A percentile compares a stretch with the other conserved stretches of the same genome.
Conservation (phyloP, 2,888 invertebrate species). For the Drosophila rubida region DNA sequence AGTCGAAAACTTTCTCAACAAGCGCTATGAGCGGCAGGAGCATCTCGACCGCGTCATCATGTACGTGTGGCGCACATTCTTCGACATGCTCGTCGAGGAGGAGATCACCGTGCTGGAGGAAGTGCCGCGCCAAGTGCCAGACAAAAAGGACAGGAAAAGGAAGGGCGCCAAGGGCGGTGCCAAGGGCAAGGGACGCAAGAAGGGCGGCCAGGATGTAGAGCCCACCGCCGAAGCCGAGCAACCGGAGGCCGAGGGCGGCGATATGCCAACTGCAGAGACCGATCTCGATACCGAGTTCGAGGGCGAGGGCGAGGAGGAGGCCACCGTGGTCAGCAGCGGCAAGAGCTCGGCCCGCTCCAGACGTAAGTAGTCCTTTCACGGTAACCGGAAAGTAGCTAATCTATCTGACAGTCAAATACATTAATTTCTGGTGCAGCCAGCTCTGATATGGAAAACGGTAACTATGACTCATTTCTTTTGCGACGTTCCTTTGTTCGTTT, state of each 20-base stretch:
- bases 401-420: slow-evolving; percentile 22
- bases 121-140: slow-evolving; percentile 84
- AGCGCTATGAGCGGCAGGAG: slow-evolving; percentile 85
- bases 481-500: slow-evolving; percentile 37
- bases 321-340: slow-evolving; percentile 64
- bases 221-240: slow-evolving; percentile 34
- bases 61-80: slow-evolving; percentile 89
- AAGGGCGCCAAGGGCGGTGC: slow-evolving; percentile 53
- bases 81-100: slow-evolving; percentile 90
- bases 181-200: slow-evolving; percentile 51
- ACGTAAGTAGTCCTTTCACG: slow-evolving; percentile 55
- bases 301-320: slow-evolving; percentile 67
- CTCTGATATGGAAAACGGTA: slow-evolving; percentile 84
- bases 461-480: slow-evolving; percentile 54
- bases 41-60: slow-evolving; percentile 87
- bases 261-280: slow-evolving; percentile 41
- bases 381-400: not conserved
- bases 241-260: slow-evolving; percentile 43
- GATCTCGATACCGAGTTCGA: slow-evolving; percentile 64
- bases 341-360: slow-evolving; percentile 73
- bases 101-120: slow-evolving; percentile 90
- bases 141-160: slow-evolving; percentile 79
- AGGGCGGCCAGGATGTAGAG: slow-evolving; percentile 61
- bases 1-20: slow-evolving; percentile 86
- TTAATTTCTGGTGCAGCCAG: slow-evolving; percentile 71